Conservation (phyloP, 2,888 invertebrate species). For the Drosophila tripunctata region DNA sequence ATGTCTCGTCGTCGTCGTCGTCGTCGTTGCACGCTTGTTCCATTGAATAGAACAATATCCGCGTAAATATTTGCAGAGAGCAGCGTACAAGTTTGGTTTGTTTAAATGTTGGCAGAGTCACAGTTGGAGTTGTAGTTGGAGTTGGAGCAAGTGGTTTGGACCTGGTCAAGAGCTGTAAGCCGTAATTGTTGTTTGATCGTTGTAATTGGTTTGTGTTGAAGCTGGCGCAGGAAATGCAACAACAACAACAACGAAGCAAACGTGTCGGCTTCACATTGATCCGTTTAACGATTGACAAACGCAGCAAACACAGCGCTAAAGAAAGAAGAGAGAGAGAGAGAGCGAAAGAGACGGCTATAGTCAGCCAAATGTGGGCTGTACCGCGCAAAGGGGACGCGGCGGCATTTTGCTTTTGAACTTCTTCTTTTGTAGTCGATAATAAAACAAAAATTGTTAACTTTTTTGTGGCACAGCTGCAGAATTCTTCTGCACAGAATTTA, state of each 20-base stretch:
- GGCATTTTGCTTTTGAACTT: conserved; percentile 55
- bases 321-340: conserved; percentile 5
- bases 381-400: conserved; percentile 21
- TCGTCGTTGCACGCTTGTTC: conserved; percentile 52
- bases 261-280: conserved; percentile 73
- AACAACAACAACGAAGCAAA: conserved; percentile 43
- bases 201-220: conserved; percentile 73
- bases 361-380: conserved; percentile 20
- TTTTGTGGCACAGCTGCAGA: conserved; percentile 41
- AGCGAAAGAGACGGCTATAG: conserved; percentile 8
- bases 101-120: conserved; percentile 58
- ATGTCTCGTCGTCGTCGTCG: conserved; percentile 58
- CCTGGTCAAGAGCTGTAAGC: conserved; percentile 60
- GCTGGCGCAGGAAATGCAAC: conserved; percentile 73
- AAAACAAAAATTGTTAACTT: conserved; percentile 71
- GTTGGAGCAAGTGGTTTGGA: not conserved
- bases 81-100: conserved; percentile 66
- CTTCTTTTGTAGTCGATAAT: conserved; percentile 68
- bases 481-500: not conserved
- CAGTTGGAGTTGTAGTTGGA: not conserved
- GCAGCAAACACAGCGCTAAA: conserved; percentile 15
- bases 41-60: conserved; percentile 74
- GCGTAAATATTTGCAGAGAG: conserved; percentile 80
- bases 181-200: conserved; percentile 81
- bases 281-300: conserved; percentile 79